A percentile compares a stretch with the other conserved stretches of the same genome.
phyloP scores from a whole-genome alignment of 2,797 vertebrate genomes.

The Sciaenops ocellatus region DNA sequence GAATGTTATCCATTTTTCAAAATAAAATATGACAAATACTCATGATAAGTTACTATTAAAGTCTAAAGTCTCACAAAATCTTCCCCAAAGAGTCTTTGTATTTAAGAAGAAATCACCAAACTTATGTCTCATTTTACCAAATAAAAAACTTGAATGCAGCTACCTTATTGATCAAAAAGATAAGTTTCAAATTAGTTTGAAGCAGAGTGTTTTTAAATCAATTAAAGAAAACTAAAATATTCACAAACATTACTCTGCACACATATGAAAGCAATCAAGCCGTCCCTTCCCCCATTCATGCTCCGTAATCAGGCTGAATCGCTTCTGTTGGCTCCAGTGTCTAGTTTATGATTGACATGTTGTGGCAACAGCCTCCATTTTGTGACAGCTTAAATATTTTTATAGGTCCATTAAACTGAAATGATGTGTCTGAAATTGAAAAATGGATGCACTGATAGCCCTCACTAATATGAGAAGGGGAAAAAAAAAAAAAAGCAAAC shows the following conservation, averaged over 20 bases:
- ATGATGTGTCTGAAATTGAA: constrained; percentile 39
- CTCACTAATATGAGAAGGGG: background rate
- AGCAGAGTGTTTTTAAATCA: constrained; percentile 7
- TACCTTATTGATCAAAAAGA: background rate
- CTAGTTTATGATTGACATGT: constrained; percentile 53
- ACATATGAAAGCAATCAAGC: constrained; percentile 73
- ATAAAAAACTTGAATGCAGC: constrained; percentile 2
- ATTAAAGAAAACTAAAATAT: constrained; percentile 11
- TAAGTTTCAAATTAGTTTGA: constrained; percentile 1
- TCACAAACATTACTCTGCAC: constrained; percentile 27
- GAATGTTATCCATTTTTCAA: background rate
- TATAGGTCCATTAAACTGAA: constrained; percentile 59
- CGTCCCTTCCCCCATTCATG: constrained; percentile 18
- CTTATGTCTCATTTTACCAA: background rate
- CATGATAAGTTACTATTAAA: background rate
- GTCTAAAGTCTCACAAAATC: background rate
- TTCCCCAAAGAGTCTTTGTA: background rate
- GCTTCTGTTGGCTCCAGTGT: constrained; percentile 49
- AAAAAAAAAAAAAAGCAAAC: background rate
- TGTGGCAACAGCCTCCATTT: constrained; percentile 53
- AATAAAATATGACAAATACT: background rate
- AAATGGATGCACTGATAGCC: constrained; percentile 15
- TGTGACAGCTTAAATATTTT: constrained; percentile 56
- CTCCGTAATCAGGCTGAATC: constrained; percentile 46
- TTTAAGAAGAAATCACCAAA: background rate